Percentiles rank a stretch among this genome's conserved stretches.
Evolutionary conservation across 2,888 invertebrate genomes (phyloP).

Genomic region (Pharmacophagus antenor): DNA sequence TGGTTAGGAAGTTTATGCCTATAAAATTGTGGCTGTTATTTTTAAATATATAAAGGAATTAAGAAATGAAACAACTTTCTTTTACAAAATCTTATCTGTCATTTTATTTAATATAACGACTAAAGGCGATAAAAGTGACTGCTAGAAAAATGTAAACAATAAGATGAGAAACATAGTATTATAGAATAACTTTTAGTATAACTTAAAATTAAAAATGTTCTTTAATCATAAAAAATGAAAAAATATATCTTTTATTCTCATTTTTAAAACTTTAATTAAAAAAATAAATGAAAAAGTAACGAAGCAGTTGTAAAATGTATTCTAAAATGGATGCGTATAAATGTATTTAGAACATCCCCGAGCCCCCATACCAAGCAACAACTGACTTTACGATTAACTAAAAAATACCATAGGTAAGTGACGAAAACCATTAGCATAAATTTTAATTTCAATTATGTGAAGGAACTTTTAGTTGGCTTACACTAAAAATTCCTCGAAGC

Average conservation of each 20-base stretch:
- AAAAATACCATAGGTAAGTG: constrained; percentile 18
- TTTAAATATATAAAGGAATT: no score
- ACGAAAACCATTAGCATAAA: constrained; percentile 28
- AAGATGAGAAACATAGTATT: no score
- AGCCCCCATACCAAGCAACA: constrained; percentile 23
- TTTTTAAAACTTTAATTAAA: neutral
- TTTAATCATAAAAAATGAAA: neutral
- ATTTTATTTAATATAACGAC: no score
- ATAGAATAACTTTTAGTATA: no score
- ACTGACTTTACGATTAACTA: constrained; percentile 5
- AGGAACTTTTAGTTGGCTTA: constrained; percentile 11
- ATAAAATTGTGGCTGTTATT: no score
- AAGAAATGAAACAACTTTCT: no score
- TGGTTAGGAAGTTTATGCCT: no score
- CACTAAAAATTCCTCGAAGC: neutral
- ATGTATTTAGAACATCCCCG: constrained; percentile 25
- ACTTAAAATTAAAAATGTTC: no score
- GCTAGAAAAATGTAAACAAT: no score
- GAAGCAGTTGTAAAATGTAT: neutral
- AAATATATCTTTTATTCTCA: neutral
- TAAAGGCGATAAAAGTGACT: no score
- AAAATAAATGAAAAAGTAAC: neutral
- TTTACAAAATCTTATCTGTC: no score
- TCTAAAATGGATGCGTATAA: neutral
- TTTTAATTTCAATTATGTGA: constrained; percentile 23